Evolutionary conservation across 2,113 vertebrate species (phyloP), one percentile per base, ranked within the genome.

Genomic region (Chaetorhynchus papuensis): DNA sequence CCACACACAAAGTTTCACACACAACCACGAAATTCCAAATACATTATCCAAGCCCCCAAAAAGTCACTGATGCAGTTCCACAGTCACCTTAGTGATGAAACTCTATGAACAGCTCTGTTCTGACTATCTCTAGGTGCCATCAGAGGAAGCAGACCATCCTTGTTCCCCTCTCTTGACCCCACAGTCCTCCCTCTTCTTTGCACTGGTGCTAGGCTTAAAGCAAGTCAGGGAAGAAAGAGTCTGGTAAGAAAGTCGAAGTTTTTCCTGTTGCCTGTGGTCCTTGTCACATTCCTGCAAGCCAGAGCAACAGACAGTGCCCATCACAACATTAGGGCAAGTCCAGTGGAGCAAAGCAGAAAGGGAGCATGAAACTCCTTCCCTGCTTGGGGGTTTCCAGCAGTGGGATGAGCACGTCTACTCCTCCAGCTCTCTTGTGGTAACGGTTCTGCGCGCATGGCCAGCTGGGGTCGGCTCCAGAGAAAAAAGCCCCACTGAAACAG

Each of bases 341-440:
- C 0, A 5, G 14, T 2, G 2, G 26, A 8, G 23, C 16, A 30
- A 52, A 56, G n/a, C 0, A 63, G 49, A 60, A 71, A 52, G 11
- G 41, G 6, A 89, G 28, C n/a, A 39, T 4, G 11, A 53, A 60
- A 41, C 18, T 65, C 49, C 15, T 26, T 76, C 35, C 11, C 31
- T 83, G 16, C n/a, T 24, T 10, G 7, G 4, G 28, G 9, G 11
- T 5, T 72, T 20, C 2, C 2, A 72, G 57, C 0, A 64, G 37
- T 20, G 23, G 52, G 52, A 72, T 52, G 14, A 88, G 80, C 33
- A 31, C 8, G 22, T 19, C 61, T n/a, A 31, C 42, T 72, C 47
- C 71, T 26, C 33, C 1, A 61, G 26, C 31, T 74, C 37, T 69
- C 52, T 4, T 13, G 6, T 39, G 49, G 45, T 50, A 80, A 19